Evolutionary conservation across 2,888 invertebrate species (phyloP).

Genomic region (Aporophyla lueneburgensis): DNA sequence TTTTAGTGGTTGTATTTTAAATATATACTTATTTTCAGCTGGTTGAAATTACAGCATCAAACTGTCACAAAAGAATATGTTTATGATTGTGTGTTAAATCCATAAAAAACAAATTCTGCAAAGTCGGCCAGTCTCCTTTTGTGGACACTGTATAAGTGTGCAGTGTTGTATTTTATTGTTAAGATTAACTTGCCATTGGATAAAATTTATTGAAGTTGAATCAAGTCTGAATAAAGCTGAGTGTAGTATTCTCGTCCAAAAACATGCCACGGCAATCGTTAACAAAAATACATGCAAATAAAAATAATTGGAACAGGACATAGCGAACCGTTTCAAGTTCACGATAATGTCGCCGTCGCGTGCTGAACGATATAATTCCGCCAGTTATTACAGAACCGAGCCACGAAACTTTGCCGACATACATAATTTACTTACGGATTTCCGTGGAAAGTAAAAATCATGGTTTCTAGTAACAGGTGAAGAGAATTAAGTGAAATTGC

Average conservation of each 20-base stretch:
- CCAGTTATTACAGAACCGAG: slow-evolving; percentile 33
- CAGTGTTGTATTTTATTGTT: no score
- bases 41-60: neutral
- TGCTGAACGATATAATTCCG: slow-evolving; percentile 23
- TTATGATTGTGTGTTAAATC: no score
- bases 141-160: neutral
- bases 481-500: slow-evolving; percentile 24
- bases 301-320: slow-evolving; percentile 21
- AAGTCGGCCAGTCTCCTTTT: neutral
- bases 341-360: slow-evolving; percentile 48
- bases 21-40: slow-evolving; percentile 2
- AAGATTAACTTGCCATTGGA: neutral
- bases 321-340: slow-evolving; percentile 51
- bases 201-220: slow-evolving; percentile 1
- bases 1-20: neutral
- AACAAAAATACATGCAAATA: slow-evolving; percentile 24
- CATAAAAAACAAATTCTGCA: no score
- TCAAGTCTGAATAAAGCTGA: neutral
- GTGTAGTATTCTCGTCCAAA: neutral
- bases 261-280: slow-evolving; percentile 16
- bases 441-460: slow-evolving; percentile 23
- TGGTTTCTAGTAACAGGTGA: neutral
- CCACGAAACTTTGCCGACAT: slow-evolving; percentile 35
- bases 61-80: no score
- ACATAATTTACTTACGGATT: slow-evolving; percentile 40